These are phyloP conservation scores for Drosophila baimaii DNA, from an alignment of 1,140 invertebrate species.

Conservation along the genomic window DNA sequence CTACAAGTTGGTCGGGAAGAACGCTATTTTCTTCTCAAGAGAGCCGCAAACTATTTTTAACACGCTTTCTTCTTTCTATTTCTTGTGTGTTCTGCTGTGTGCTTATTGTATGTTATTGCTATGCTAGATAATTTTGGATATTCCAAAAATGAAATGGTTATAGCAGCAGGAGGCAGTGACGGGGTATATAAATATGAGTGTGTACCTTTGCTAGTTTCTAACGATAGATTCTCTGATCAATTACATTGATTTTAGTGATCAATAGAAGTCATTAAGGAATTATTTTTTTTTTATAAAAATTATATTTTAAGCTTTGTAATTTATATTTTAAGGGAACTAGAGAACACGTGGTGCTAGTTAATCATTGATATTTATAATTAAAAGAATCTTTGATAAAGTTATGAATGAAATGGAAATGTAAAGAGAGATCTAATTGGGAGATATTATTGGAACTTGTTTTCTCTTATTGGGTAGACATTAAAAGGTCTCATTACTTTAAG, in stretches of 20 bases:
- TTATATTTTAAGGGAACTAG: background rate
- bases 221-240: constrained; percentile 3
- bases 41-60: constrained; percentile 75
- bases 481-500: no score
- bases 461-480: background rate
- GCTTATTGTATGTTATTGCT: constrained; percentile 24
- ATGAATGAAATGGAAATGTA: background rate
- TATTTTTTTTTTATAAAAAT: background rate
- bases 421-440: background rate
- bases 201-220: background rate
- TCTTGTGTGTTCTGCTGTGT: constrained; percentile 8
- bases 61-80: constrained; percentile 53
- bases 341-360: background rate
- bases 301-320: background rate
- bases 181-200: background rate
- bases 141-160: constrained; percentile 44
- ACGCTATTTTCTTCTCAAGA: no score
- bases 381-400: no score
- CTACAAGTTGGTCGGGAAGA: constrained; percentile 12
- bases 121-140: constrained; percentile 62
- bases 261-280: background rate
- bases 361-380: background rate
- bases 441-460: background rate
- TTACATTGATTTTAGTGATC: constrained; percentile 18
- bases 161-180: background rate